Evolutionary conservation across 1,140 invertebrate genomes (phyloP).

Genomic region (Lethocerus indicus): DNA sequence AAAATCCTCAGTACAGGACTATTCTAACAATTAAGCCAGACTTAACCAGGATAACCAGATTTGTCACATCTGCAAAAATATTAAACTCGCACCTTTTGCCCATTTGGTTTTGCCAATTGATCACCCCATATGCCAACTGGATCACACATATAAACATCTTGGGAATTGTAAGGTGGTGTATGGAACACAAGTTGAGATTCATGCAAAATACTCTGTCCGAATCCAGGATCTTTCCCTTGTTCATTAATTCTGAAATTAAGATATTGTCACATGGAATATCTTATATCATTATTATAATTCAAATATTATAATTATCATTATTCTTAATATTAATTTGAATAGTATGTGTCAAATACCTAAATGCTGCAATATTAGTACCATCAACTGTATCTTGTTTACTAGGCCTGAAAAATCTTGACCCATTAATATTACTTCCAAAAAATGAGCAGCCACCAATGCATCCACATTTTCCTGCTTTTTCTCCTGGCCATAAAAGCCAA

Average conservation of each 20-base stretch:
- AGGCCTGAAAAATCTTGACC: slow-evolving; percentile 72
- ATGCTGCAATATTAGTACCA: slow-evolving; percentile 63
- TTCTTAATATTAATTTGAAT: background rate
- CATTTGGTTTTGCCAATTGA: background rate
- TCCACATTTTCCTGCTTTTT: slow-evolving; percentile 65
- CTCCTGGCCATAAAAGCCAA: slow-evolving; percentile 84
- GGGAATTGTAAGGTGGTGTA: slow-evolving; percentile 65
- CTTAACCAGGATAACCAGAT: too few species aligned
- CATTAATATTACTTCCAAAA: slow-evolving; percentile 80
- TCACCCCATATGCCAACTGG: slow-evolving; percentile 11
- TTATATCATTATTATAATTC: background rate
- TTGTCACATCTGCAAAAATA: too few species aligned
- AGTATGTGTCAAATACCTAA: slow-evolving; percentile 26
- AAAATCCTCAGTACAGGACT: too few species aligned
- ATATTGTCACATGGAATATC: slow-evolving; percentile 2
- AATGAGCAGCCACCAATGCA: slow-evolving; percentile 90
- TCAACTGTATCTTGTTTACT: slow-evolving; percentile 58
- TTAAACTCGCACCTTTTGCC: background rate
- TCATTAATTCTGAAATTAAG: slow-evolving; percentile 35
- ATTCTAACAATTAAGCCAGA: too few species aligned
- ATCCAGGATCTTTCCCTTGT: slow-evolving; percentile 53
- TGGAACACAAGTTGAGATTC: slow-evolving; percentile 77
- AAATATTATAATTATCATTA: background rate
- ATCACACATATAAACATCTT: slow-evolving; percentile 61
- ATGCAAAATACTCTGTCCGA: slow-evolving; percentile 85